phyloP scores from a whole-genome alignment of 2,888 invertebrate genomes.

The Trichopria drosophilae region DNA sequence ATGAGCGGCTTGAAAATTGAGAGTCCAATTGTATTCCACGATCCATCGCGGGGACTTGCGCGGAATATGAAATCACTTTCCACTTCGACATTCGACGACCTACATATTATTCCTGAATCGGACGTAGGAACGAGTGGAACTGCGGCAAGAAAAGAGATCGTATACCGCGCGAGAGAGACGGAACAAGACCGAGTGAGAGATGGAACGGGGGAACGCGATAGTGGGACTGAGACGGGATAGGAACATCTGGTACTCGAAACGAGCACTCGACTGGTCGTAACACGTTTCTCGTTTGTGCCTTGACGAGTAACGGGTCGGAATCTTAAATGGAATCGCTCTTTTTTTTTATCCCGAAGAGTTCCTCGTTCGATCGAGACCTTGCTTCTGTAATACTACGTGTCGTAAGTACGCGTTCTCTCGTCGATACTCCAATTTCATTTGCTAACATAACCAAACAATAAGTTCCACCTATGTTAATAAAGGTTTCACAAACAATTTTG shows the following conservation, averaged over 20 bases:
- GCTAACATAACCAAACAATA: background rate
- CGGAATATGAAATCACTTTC: conserved; percentile 35
- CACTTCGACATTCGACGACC: conserved; percentile 35
- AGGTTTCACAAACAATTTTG: background rate
- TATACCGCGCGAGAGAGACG: conserved; percentile 21
- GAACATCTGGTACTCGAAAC: conserved; percentile 35
- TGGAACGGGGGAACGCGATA: conserved; percentile 7
- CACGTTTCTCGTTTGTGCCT: conserved; percentile 25
- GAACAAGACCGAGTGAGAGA: conserved; percentile 2
- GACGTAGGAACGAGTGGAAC: conserved; percentile 32
- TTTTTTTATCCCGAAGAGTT: conserved; percentile 31
- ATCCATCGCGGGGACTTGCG: too few relatives aligned
- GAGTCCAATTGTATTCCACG: too few relatives aligned
- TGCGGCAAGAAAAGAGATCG: conserved; percentile 21
- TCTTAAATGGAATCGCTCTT: conserved; percentile 22
- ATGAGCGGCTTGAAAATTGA: too few relatives aligned
- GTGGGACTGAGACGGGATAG: too few relatives aligned
- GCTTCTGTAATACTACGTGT: conserved; percentile 27
- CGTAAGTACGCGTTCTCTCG: too few relatives aligned
- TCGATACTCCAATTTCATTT: background rate
- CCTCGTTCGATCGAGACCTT: conserved; percentile 31
- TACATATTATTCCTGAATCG: conserved; percentile 37
- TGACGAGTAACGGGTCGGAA: conserved; percentile 24
- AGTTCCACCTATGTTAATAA: background rate
- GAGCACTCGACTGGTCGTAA: conserved; percentile 29